These are phyloP conservation scores for Pelvicachromis taeniatus DNA, from an alignment of 2,113 vertebrate genomes.

Conservation along the genomic window DNA sequence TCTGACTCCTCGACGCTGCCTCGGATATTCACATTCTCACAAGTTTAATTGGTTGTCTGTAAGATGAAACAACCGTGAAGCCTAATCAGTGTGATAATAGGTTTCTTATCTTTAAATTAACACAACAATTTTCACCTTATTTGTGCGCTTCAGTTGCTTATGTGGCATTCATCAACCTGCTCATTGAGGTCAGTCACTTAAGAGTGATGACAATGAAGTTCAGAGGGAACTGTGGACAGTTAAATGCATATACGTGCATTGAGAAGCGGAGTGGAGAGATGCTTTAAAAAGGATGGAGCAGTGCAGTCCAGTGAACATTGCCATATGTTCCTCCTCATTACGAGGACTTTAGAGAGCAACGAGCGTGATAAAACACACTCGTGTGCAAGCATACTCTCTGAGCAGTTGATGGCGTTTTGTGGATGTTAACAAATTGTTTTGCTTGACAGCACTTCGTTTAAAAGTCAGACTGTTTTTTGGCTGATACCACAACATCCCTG, in stretches of 20 bases:
- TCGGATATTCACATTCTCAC: not conserved
- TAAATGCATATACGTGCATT: not conserved
- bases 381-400: not conserved
- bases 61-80: not conserved
- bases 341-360: not conserved
- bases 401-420: not conserved
- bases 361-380: not conserved
- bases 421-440: conserved; percentile 13
- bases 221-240: not conserved
- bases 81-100: not conserved
- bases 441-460: not conserved
- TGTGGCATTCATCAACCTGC: not conserved
- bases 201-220: not conserved
- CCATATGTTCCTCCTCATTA: conserved; percentile 25
- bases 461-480: not conserved
- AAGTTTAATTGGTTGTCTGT: not conserved
- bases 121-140: not conserved
- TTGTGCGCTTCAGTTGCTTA: not conserved
- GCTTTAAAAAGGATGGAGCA: not conserved
- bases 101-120: not conserved
- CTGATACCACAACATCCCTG: not conserved
- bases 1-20: conserved; percentile 3
- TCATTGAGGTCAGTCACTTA: not conserved
- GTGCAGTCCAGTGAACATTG: not conserved
- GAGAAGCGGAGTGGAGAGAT: not conserved